A percentile compares a stretch with the other conserved stretches of the same genome.
phyloP scores from a whole-genome alignment of 2,797 vertebrate species.

The Oryzias dopingdopingensis region DNA sequence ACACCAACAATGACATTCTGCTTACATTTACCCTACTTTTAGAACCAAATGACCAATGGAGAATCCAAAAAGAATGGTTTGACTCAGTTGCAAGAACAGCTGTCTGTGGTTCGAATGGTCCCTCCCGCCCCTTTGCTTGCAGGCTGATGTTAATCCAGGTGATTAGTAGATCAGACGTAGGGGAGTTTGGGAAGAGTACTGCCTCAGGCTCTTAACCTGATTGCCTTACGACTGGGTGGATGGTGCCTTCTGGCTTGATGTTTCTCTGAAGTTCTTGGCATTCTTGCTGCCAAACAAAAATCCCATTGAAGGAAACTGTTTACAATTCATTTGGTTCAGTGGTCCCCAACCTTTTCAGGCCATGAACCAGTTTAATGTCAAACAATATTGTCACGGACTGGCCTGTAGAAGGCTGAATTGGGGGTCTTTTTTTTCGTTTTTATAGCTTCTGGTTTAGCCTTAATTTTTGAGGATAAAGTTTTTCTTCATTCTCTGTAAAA shows the following conservation, averaged over 20 bases:
- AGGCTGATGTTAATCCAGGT: conserved; percentile 45
- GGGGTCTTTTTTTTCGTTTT: too few species aligned
- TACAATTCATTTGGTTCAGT: too few species aligned
- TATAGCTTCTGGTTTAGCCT: too few species aligned
- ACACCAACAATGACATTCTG: too few species aligned
- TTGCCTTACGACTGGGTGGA: conserved; percentile 12
- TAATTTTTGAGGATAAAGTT: too few species aligned
- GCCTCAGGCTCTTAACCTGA: conserved; percentile 37
- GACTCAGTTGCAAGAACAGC: conserved; percentile 20
- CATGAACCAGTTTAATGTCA: too few species aligned
- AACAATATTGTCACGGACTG: too few species aligned
- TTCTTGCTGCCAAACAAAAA: neutral
- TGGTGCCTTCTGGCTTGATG: conserved; percentile 14
- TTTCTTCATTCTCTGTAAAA: too few species aligned
- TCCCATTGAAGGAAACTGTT: too few species aligned
- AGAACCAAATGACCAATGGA: neutral
- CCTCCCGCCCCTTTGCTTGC: conserved; percentile 21
- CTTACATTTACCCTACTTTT: neutral
- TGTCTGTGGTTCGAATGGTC: conserved; percentile 25
- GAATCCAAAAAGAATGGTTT: neutral
- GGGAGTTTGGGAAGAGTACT: conserved; percentile 35
- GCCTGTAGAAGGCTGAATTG: too few species aligned
- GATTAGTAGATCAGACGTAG: conserved; percentile 63
- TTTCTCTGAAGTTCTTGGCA: neutral
- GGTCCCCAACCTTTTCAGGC: too few species aligned